Evolutionary conservation across 2,113 vertebrate species (phyloP).

Genomic region (Chaenocephalus aceratus): DNA sequence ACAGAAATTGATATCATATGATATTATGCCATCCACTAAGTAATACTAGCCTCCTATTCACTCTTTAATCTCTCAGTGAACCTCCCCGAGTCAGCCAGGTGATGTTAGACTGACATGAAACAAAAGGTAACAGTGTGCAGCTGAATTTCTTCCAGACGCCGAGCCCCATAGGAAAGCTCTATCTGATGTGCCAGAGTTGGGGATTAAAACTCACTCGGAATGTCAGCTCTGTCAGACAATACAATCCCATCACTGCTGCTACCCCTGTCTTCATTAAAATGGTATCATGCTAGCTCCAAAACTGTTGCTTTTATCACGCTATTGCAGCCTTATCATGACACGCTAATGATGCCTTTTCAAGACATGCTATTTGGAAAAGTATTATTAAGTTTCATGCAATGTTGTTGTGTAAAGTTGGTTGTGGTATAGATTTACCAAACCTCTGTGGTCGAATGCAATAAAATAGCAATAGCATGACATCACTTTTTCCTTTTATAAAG

Average conservation of each 20-base stretch:
- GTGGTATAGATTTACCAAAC: background rate
- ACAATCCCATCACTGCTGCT: conserved; percentile 30
- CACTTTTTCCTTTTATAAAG: conserved; percentile 36
- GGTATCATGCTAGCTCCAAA: conserved; percentile 34
- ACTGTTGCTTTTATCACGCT: conserved; percentile 6
- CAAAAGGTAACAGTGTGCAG: conserved; percentile 52
- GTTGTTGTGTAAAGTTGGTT: background rate
- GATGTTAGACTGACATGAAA: conserved; percentile 44
- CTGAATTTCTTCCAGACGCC: conserved; percentile 43
- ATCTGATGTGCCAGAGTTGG: conserved; percentile 45
- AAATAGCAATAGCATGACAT: conserved; percentile 26
- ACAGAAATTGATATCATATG: conserved; percentile 32
- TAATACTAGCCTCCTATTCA: conserved; percentile 28
- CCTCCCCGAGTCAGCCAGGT: conserved; percentile 30
- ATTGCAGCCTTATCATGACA: background rate
- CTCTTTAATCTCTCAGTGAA: conserved; percentile 44
- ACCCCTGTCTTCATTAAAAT: conserved; percentile 46
- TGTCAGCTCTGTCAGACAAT: conserved; percentile 61
- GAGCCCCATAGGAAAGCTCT: conserved; percentile 28
- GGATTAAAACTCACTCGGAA: conserved; percentile 70
- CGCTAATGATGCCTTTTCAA: background rate
- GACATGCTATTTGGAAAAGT: conserved; percentile 14
- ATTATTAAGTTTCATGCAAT: conserved; percentile 2
- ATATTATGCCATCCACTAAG: conserved; percentile 31
- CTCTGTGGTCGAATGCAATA: background rate